Percentiles rank a stretch among this genome's conserved stretches.
Conservation (phyloP, 2,888 invertebrate species). For the Drosophila hamatofila region DNA sequence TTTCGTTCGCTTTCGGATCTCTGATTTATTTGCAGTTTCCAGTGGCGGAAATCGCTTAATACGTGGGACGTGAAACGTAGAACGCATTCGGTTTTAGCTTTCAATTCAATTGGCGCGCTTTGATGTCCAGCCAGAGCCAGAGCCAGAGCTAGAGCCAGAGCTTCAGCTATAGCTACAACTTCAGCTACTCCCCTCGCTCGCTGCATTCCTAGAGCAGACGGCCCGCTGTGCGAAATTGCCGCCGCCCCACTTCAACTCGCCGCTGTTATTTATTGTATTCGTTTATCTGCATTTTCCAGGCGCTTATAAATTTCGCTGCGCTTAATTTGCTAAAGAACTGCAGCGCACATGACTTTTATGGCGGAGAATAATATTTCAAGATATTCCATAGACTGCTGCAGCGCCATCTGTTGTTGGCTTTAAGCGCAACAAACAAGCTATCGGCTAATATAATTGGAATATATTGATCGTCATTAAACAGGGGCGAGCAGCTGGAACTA, state of each 20-base stretch:
- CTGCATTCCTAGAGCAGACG: slow-evolving; percentile 17
- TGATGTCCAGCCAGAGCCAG: slow-evolving; percentile 52
- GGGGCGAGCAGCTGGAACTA: neutral
- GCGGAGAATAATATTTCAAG: slow-evolving; percentile 62
- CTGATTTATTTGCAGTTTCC: slow-evolving; percentile 68
- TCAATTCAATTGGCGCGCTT: slow-evolving; percentile 66
- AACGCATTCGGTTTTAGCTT: slow-evolving; percentile 46
- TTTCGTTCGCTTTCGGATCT: slow-evolving; percentile 8
- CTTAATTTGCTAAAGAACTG: slow-evolving; percentile 66
- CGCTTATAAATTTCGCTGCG: slow-evolving; percentile 66
- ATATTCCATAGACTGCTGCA: slow-evolving; percentile 12
- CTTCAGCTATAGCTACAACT: neutral
- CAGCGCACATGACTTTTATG: slow-evolving; percentile 65
- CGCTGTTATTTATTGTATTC: slow-evolving; percentile 70
- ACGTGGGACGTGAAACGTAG: slow-evolving; percentile 56
- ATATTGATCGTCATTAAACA: slow-evolving; percentile 1
- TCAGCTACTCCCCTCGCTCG: neutral
- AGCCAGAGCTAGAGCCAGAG: too few relatives aligned
- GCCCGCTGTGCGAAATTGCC: slow-evolving; percentile 42
- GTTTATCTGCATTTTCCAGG: slow-evolving; percentile 72
- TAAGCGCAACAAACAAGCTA: neutral
- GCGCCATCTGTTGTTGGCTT: slow-evolving; percentile 39
- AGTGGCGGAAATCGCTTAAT: slow-evolving; percentile 65
- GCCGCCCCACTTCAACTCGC: neutral
- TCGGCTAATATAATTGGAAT: neutral